Evolutionary conservation across 2,113 vertebrate genomes (phyloP).

Genomic region (Columbina picui): DNA sequence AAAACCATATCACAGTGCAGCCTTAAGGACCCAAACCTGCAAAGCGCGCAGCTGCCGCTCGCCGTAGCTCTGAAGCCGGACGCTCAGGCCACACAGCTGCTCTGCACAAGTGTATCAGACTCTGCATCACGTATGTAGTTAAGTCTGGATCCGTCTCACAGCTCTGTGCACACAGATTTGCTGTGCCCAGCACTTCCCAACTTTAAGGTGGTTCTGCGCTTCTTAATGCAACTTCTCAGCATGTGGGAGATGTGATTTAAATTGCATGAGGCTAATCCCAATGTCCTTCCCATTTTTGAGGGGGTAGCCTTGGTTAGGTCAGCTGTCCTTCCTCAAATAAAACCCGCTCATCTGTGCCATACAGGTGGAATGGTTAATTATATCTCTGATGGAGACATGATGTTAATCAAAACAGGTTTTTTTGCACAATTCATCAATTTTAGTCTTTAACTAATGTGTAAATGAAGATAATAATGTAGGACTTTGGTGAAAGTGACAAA

Average conservation of each 20-base stretch:
- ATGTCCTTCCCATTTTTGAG: neutral
- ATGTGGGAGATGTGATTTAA: neutral
- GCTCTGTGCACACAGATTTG: neutral
- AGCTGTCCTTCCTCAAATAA: neutral
- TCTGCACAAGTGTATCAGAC: neutral
- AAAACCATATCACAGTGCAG: neutral
- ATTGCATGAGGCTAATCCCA: neutral
- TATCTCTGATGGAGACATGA: neutral
- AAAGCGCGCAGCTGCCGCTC: neutral
- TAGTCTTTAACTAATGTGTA: neutral
- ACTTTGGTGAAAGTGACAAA: neutral
- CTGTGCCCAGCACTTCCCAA: neutral
- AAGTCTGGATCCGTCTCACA: neutral
- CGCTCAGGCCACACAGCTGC: neutral
- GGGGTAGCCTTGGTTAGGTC: neutral
- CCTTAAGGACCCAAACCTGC: neutral
- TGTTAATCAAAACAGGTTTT: neutral
- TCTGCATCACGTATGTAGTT: accelerated
- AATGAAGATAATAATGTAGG: neutral
- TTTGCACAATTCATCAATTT: neutral
- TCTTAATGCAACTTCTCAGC: neutral
- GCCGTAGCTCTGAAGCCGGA: neutral
- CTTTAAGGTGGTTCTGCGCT: neutral
- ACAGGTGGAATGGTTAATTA: neutral
- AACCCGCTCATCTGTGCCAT: accelerated